phyloP scores from a whole-genome alignment of 2,113 vertebrate species.

The Ailurus styani region DNA sequence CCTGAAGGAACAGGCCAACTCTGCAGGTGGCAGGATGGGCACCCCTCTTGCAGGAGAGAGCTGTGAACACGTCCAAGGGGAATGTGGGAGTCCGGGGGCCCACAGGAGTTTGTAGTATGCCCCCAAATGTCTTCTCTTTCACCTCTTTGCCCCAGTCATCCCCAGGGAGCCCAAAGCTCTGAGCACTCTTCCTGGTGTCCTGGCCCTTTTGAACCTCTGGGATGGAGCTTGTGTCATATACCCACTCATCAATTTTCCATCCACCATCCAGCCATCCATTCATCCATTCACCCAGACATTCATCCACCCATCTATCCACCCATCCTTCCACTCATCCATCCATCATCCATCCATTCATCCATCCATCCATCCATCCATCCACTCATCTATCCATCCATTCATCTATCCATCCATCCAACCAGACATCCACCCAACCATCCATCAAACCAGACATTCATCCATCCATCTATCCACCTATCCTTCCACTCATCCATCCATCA shows the following conservation, averaged over 20 bases:
- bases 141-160: accelerated
- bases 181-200: no score
- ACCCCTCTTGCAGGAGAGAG: background rate
- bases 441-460: background rate
- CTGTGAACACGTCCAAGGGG: accelerated
- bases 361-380: background rate
- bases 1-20: background rate
- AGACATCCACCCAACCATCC: no score
- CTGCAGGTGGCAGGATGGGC: background rate
- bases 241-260: background rate
- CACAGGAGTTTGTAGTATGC: accelerated
- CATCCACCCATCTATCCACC: accelerated
- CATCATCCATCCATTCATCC: accelerated
- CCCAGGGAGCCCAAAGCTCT: background rate
- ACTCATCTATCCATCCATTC: accelerated
- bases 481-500: background rate
- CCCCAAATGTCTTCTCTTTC: background rate
- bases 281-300: background rate
- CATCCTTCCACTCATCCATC: accelerated
- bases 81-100: no score
- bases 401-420: no score
- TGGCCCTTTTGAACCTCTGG: background rate
- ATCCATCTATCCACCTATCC: background rate
- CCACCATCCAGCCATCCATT: background rate
- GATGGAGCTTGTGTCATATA: background rate